Base-by-base conservation (phyloP, 1,140 invertebrate genomes). In the Drosophila mojavensis region DNA sequence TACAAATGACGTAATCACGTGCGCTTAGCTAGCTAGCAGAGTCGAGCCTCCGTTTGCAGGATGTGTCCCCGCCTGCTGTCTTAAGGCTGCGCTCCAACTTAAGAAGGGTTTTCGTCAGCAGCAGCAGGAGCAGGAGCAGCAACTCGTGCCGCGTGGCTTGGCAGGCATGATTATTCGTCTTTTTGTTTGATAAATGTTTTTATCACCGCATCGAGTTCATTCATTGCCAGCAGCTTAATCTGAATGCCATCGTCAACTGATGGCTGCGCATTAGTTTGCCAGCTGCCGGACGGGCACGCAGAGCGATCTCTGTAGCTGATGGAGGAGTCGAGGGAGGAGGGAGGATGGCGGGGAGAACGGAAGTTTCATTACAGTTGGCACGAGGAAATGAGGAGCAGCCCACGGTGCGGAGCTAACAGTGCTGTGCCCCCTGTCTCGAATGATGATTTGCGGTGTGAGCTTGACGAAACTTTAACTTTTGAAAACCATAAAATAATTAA, bases 151-250 rank as follows among this genome's bases (percentile, higher is more conserved):
- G 69, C 61, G 58, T 66, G 69, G 51, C 69, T 71, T 61, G 72
- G 60, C 78, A 48, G 43, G 64, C 74, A 82, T 83, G 85, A 89
- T 89, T 85, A 90, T 90, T 90, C 84, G 70, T 89, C 79, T 82
- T 85, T 91, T 83, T 80, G 84, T 79, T 80, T 89, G 90, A 91
- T 91, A 81, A 91, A 91, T 91, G 79, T 79, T 89, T 91, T 91
- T 91, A 91, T 91, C 90, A 91, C 91, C 90, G 88, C 90, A 91
- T 88, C 82, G 84, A 91, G 90, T 91, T 91, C 90, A 89, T 91
- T 90, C 90, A 75, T 81, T 78, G 90, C 86, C 83, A 84, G 81
- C 79, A 86, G 91, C 91, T 91, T 91, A 91, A 91, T 91, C 86
- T 86, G 90, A 91, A 91, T 91, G 86, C 86, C 90, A 89, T 91